Conservation (phyloP, 2,113 vertebrate species). For the Oreochromis aureus region DNA sequence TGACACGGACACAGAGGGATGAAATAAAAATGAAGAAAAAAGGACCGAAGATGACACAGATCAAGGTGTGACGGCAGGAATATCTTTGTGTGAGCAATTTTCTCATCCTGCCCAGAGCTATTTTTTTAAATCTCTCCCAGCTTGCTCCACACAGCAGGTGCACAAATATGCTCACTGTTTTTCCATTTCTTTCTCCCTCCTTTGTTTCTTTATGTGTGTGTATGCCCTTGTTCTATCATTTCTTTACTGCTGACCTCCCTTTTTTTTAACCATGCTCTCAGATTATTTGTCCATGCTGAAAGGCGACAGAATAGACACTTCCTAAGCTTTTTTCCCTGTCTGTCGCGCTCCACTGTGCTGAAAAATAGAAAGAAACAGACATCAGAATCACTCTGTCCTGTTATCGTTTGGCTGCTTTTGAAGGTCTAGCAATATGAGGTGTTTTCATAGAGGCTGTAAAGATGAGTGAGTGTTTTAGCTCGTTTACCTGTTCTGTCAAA, state of each 20-base stretch:
- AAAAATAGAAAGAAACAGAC: constrained; percentile 17
- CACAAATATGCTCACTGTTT: not conserved
- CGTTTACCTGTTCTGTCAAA: not conserved
- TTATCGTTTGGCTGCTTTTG: not conserved
- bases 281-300: not conserved
- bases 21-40: not conserved
- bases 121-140: not conserved
- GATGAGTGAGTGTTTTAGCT: constrained; percentile 5
- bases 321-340: not conserved
- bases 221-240: not conserved
- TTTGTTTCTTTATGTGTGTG: not conserved
- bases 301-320: not conserved
- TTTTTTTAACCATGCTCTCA: not conserved
- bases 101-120: not conserved
- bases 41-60: not conserved
- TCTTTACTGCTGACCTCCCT: not conserved
- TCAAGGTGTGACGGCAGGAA: not conserved
- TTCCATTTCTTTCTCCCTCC: not conserved
- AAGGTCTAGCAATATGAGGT: constrained; percentile 4
- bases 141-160: constrained; percentile 16
- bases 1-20: not conserved
- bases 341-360: not conserved
- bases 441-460: not conserved
- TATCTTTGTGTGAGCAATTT: not conserved
- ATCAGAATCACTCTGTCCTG: not conserved